Evolutionary conservation across 2,888 invertebrate genomes (phyloP).

Genomic region (Campaea margaritaria): DNA sequence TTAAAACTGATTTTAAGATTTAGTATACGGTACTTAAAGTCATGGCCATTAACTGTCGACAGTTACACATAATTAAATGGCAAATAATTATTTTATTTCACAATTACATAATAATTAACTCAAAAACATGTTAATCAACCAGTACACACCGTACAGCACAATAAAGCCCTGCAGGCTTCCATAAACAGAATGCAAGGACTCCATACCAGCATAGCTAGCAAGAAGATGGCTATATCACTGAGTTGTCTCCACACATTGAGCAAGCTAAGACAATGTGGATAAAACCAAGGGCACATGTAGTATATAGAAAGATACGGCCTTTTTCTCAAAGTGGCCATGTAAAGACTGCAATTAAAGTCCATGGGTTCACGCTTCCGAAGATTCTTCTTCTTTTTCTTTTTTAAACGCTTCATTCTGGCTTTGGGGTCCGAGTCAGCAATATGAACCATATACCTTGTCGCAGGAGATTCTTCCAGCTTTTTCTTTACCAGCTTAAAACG

Average conservation of each 20-base stretch:
- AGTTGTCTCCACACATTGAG: constrained; percentile 55
- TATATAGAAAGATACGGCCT: constrained; percentile 55
- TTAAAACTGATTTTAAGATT: too few relatives aligned
- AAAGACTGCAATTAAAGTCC: constrained; percentile 56
- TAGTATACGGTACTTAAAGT: too few relatives aligned
- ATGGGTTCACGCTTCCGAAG: constrained; percentile 29
- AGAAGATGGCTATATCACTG: constrained; percentile 54
- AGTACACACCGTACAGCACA: constrained; percentile 35
- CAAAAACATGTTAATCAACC: neutral
- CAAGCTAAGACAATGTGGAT: constrained; percentile 58
- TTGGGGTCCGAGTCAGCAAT: constrained; percentile 45
- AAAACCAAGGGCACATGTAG: constrained; percentile 60
- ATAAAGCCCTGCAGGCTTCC: constrained; percentile 50
- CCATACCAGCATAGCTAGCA: constrained; percentile 64
- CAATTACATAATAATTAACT: neutral
- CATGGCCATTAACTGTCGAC: too few relatives aligned
- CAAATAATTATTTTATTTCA: neutral
- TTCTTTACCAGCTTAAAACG: constrained; percentile 23
- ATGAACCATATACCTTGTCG: constrained; percentile 46
- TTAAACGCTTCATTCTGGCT: constrained; percentile 30
- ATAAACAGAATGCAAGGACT: constrained; percentile 62
- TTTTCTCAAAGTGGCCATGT: constrained; percentile 56
- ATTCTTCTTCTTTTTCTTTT: constrained; percentile 11
- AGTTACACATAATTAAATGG: too few relatives aligned
- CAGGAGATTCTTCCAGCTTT: constrained; percentile 41